Evolutionary conservation across 2,797 vertebrate species (phyloP), one percentile per base, ranked within the genome.

Genomic region (Peromyscus nudipes): DNA sequence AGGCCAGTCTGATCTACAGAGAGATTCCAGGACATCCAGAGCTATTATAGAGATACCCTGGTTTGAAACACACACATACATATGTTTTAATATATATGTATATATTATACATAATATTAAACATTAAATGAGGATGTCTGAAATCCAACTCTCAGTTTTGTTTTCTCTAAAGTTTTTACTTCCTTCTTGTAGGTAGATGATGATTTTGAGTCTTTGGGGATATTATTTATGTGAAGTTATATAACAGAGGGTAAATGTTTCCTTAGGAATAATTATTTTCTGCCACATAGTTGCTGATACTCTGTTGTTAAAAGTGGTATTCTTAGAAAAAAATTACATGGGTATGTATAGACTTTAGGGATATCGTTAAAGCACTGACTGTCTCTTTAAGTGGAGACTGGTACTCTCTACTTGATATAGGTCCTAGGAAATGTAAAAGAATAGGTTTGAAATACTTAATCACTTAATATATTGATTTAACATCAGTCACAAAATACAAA

Each of bases 361-460:
- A 82, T 55, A 96, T 0, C 1, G 83, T 96, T 64, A 90, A 95
- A 86, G 34, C 27, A 92, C 52, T 84, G 31, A 1, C 2, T 93
- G 12, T 73, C 4, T 89, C 25, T 62, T 88, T 85, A 91, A 94
- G 37, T 93, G 27, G 71, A 57, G 77, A 93, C 4, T 31, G 27
- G 2, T 25, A 14, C 9, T 3, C 4, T 86, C n/a, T 55, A 29
- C 25, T 1, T 91, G 4, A 69, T 55, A 67, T 8, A 57, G 80
- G 76, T 73, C 69, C 55, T 92, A 12, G 49, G 27, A 90, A 96
- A 67, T 60, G 5, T 84, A 46, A 94, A 96, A 73, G 13, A 62
- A 83, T 80, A 8, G 3, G 64, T 85, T 87, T 87, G 10, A 95
- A 91, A 49, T 91, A 92, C 1, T 91, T 95, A 86, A 92, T 91